Conservation (phyloP, 2,888 invertebrate species). For the Nycteola revayana region DNA sequence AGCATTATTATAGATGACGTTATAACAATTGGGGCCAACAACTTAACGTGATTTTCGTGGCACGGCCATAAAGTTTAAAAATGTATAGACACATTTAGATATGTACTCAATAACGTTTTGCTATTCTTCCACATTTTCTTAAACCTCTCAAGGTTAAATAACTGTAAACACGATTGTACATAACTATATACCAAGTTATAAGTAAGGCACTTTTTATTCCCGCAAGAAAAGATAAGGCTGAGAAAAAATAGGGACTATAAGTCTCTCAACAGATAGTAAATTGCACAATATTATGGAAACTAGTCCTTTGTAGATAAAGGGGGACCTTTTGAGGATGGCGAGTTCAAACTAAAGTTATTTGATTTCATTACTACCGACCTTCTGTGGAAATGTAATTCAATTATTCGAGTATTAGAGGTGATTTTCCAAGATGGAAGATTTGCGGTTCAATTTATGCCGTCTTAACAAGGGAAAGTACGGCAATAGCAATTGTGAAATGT, state of each 20-base stretch:
- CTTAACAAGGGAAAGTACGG: conserved; percentile 8
- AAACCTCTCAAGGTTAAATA: too few species aligned
- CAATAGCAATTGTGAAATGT: too few species aligned
- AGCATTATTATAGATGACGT: too few species aligned
- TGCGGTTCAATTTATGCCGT: conserved; percentile 9
- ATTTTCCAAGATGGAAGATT: conserved; percentile 11
- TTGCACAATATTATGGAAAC: conserved; percentile 44
- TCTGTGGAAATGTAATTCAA: conserved; percentile 20
- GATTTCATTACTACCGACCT: conserved; percentile 30
- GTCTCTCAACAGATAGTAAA: conserved; percentile 43
- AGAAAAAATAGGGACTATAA: conserved; percentile 40
- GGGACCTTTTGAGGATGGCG: conserved; percentile 18
- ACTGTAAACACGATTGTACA: too few species aligned
- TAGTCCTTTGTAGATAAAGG: conserved; percentile 39
- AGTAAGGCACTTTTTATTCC: conserved; percentile 21
- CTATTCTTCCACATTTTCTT: too few species aligned
- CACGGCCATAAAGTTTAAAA: too few species aligned
- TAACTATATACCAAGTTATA: too few species aligned
- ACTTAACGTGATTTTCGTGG: too few species aligned
- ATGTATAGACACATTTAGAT: too few species aligned
- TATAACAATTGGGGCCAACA: too few species aligned
- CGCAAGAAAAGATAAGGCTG: conserved; percentile 34
- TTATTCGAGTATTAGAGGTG: conserved; percentile 13
- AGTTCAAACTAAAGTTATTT: conserved; percentile 28
- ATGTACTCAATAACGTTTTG: too few species aligned